Evolutionary conservation across 2,113 vertebrate species (phyloP).

Genomic region (Mormyrus lacerda): DNA sequence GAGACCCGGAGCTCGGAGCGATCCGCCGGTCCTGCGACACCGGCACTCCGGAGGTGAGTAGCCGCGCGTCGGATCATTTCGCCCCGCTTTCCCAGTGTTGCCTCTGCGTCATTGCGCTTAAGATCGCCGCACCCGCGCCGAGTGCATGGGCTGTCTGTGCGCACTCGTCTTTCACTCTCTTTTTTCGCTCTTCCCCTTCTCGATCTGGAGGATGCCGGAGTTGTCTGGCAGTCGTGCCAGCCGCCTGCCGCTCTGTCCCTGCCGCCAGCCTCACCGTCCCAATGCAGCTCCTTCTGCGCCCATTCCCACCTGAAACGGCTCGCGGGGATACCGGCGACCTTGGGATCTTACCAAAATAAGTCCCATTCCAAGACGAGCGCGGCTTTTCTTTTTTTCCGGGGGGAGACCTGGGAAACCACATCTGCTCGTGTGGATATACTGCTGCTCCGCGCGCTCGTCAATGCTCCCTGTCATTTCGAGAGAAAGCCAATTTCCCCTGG

Average conservation of each 20-base stretch:
- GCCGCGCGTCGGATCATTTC: slow-evolving; percentile 19
- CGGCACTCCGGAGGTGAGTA: slow-evolving; percentile 26
- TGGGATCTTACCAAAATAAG: slow-evolving; percentile 52
- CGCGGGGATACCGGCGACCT: slow-evolving; percentile 46
- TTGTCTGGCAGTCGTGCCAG: slow-evolving; percentile 35
- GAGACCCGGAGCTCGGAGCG: slow-evolving; percentile 20
- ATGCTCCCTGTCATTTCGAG: slow-evolving; percentile 50
- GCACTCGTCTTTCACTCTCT: not conserved
- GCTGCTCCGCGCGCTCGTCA: slow-evolving; percentile 47
- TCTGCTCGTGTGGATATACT: slow-evolving; percentile 35
- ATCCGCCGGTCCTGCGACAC: slow-evolving; percentile 16
- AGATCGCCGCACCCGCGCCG: slow-evolving; percentile 22
- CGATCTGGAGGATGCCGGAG: slow-evolving; percentile 48
- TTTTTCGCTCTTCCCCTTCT: not conserved
- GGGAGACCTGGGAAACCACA: slow-evolving; percentile 54
- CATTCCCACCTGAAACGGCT: slow-evolving; percentile 38
- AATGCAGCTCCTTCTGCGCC: slow-evolving; percentile 20
- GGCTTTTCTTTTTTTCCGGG: slow-evolving; percentile 53
- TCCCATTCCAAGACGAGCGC: slow-evolving; percentile 54
- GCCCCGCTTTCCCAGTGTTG: slow-evolving; percentile 14
- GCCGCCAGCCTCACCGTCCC: slow-evolving; percentile 22
- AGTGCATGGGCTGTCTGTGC: slow-evolving; percentile 15
- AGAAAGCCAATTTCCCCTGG: slow-evolving; percentile 43
- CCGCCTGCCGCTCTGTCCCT: slow-evolving; percentile 22
- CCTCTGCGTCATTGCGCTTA: slow-evolving; percentile 18